These are phyloP conservation scores for Heterodera schachtii DNA, from an alignment of 1,140 invertebrate genomes.

Conservation along the genomic window DNA sequence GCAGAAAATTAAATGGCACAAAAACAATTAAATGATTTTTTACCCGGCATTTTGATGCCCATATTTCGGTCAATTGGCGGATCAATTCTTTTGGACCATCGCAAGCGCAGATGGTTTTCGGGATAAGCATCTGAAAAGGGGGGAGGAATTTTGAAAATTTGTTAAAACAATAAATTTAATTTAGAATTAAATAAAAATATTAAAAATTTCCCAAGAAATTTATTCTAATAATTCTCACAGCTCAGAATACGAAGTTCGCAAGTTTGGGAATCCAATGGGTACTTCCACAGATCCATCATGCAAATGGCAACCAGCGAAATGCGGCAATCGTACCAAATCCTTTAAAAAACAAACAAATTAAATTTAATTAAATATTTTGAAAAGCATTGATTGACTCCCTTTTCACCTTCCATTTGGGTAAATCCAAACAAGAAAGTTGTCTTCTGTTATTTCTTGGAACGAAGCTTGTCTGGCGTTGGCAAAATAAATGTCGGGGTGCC, in stretches of 20 bases:
- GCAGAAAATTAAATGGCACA: no score
- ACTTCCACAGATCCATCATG: conserved; percentile 65
- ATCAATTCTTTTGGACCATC: conserved; percentile 56
- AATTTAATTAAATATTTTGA: neutral
- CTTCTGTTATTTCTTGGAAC: conserved; percentile 62
- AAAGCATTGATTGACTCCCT: neutral
- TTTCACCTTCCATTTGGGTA: conserved; percentile 56
- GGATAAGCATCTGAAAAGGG: conserved; percentile 61
- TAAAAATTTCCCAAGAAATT: neutral
- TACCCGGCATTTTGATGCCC: conserved; percentile 61
- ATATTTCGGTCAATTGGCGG: conserved; percentile 61
- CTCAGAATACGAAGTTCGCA: conserved; percentile 59
- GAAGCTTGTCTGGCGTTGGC: conserved; percentile 59
- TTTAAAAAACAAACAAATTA: neutral
- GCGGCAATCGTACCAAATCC: conserved; percentile 62
- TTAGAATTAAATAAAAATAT: conserved; percentile 25
- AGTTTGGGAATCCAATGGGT: conserved; percentile 59
- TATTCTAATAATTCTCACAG: conserved; percentile 42
- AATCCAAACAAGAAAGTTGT: conserved; percentile 64
- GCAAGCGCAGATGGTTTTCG: conserved; percentile 57
- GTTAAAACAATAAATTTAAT: no score
- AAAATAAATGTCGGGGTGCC: conserved; percentile 64
- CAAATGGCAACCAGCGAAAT: conserved; percentile 61
- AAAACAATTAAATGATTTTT: neutral
- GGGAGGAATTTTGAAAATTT: no score